A percentile compares a stretch with the other conserved stretches of the same genome.
phyloP scores from a whole-genome alignment of 2,888 invertebrate genomes.

The Perdita meconis region DNA sequence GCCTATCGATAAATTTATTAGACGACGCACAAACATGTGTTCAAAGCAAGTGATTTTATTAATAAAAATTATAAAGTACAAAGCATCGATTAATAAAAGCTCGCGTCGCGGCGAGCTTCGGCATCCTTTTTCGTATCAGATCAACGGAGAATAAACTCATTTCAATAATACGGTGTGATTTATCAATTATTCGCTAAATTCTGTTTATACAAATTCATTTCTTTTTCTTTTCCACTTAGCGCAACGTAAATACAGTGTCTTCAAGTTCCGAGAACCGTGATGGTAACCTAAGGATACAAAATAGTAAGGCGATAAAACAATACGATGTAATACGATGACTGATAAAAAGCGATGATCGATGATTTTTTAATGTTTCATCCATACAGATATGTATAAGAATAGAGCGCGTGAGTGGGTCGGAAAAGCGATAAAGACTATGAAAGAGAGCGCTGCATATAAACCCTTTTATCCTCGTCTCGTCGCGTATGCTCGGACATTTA shows the following conservation, averaged over 20 bases:
- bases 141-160: conserved; percentile 55
- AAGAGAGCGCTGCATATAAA: too few species aligned
- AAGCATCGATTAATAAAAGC: conserved; percentile 64
- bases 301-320: conserved; percentile 34
- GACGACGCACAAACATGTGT: conserved; percentile 35
- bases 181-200: conserved; percentile 55
- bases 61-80: conserved; percentile 70
- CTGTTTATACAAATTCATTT: conserved; percentile 53
- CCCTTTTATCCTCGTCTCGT: too few species aligned
- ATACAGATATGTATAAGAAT: too few species aligned
- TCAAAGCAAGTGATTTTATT: conserved; percentile 68
- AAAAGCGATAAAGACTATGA: too few species aligned
- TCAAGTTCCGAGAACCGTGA: conserved; percentile 20
- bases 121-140: conserved; percentile 39
- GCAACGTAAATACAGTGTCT: conserved; percentile 31
- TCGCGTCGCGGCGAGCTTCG: conserved; percentile 28
- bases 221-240: conserved; percentile 40
- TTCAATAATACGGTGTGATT: conserved; percentile 43
- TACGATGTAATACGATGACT: conserved; percentile 1
- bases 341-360: too few species aligned
- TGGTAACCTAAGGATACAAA: conserved; percentile 56
- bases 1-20: conserved; percentile 16
- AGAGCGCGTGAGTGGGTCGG: too few species aligned
- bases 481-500: too few species aligned
- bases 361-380: too few species aligned